Conservation (phyloP, 2,888 invertebrate genomes). For the Pollenia angustigena region DNA sequence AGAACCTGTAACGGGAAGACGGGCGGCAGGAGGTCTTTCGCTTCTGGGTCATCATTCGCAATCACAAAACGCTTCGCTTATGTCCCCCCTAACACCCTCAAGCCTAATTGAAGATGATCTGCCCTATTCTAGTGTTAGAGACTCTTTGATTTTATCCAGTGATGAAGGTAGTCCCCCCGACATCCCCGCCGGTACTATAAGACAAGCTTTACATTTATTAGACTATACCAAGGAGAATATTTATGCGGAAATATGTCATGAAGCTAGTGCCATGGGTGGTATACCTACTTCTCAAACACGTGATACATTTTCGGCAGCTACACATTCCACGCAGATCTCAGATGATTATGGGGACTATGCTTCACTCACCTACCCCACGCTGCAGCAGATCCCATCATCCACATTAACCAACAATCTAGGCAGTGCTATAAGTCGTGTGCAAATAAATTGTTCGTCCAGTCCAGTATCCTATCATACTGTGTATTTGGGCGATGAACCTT, state of each 20-base stretch:
- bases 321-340: constrained; percentile 77
- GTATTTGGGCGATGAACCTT: constrained; percentile 80
- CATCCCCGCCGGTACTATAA: constrained; percentile 73
- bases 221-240: constrained; percentile 87
- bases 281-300: constrained; percentile 77
- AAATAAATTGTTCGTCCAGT: constrained; percentile 81
- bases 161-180: constrained; percentile 75
- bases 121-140: constrained; percentile 89
- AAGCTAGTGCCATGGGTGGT: constrained; percentile 76
- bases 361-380: constrained; percentile 77
- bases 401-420: constrained; percentile 73
- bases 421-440: constrained; percentile 82
- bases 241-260: constrained; percentile 88
- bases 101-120: constrained; percentile 86
- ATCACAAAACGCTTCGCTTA: constrained; percentile 72
- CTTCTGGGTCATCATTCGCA: constrained; percentile 76
- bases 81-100: constrained; percentile 76
- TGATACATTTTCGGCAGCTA: constrained; percentile 77
- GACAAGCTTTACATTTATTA: constrained; percentile 76
- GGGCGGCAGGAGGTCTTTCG: constrained; percentile 80
- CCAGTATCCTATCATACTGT: constrained; percentile 82
- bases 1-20: constrained; percentile 81
- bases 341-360: constrained; percentile 81
- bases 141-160: constrained; percentile 85
- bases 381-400: constrained; percentile 54